Evolutionary conservation across 2,888 invertebrate genomes (phyloP).

Genomic region (Hydropsyche betteni): DNA sequence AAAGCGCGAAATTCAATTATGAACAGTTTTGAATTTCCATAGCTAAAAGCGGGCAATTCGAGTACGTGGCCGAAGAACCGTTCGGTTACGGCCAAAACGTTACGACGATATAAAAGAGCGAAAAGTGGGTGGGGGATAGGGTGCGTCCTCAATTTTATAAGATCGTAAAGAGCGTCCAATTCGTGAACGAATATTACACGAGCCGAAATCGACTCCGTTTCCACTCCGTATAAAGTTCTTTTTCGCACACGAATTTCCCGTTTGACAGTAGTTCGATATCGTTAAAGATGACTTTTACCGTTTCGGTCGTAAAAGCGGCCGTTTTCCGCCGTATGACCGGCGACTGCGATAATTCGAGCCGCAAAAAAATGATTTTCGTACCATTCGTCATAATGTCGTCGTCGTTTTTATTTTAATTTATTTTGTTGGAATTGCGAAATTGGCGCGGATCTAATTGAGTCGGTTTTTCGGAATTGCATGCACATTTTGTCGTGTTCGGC

Average conservation of each 20-base stretch:
- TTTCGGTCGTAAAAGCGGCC: slow-evolving; percentile 5
- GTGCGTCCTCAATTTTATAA: slow-evolving; percentile 17
- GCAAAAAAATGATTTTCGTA: background rate
- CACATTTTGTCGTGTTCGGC: too few relatives aligned
- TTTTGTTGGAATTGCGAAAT: background rate
- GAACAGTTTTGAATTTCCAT: too few relatives aligned
- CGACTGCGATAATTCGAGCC: background rate
- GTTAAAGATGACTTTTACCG: slow-evolving; percentile 19
- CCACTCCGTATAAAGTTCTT: background rate
- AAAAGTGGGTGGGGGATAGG: background rate
- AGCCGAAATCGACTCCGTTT: background rate
- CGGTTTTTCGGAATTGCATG: too few relatives aligned
- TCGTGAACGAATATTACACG: background rate
- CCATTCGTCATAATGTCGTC: background rate
- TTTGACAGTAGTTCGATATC: slow-evolving; percentile 14
- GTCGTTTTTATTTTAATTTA: background rate
- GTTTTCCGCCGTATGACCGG: background rate
- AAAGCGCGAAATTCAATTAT: too few relatives aligned
- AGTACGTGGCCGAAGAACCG: background rate
- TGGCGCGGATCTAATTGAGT: background rate
- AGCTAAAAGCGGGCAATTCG: too few relatives aligned
- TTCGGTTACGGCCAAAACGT: slow-evolving; percentile 23
- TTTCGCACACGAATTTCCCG: background rate
- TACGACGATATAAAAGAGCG: slow-evolving; percentile 11
- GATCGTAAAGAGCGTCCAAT: slow-evolving; percentile 16